phyloP scores from a whole-genome alignment of 2,113 vertebrate genomes.

The Malurus alboscapulatus region DNA sequence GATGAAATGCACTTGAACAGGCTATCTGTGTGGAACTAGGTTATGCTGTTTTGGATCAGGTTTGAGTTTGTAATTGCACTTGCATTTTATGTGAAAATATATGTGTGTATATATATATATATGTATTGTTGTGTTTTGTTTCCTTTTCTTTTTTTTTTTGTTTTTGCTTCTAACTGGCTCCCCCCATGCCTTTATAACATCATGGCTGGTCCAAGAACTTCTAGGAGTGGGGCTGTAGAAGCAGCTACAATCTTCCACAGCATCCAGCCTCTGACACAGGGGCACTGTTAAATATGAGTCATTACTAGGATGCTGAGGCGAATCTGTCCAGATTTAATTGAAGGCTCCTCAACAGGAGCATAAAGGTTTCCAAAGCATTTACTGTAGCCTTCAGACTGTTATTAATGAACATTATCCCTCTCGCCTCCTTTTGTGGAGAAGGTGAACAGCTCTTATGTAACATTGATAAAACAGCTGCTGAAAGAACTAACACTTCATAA shows the following conservation, averaged over 20 bases:
- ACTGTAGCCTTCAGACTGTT: not conserved
- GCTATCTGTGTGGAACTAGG: not conserved
- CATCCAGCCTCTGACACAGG: not conserved
- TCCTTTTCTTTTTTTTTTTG: not conserved
- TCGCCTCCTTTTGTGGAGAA: not conserved
- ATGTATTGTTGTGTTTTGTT: not conserved
- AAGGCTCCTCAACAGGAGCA: not conserved
- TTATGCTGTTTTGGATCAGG: not conserved
- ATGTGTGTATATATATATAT: not conserved
- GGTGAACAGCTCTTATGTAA: slow-evolving; percentile 45
- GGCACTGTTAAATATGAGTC: not conserved
- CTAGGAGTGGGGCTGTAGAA: not conserved
- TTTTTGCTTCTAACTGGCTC: not conserved
- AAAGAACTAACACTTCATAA: slow-evolving; percentile 3
- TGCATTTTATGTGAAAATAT: not conserved
- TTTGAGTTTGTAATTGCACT: not conserved
- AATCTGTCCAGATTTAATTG: not conserved
- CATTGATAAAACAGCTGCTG: slow-evolving; percentile 16
- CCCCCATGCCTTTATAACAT: not conserved
- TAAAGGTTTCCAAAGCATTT: slow-evolving; percentile 2
- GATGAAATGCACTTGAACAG: not conserved
- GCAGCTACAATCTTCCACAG: not conserved
- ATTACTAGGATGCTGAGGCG: not conserved
- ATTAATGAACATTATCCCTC: not conserved
- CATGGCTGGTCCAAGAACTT: not conserved